Conservation (phyloP, 2,888 invertebrate genomes). For the Steinernema scapterisci region DNA sequence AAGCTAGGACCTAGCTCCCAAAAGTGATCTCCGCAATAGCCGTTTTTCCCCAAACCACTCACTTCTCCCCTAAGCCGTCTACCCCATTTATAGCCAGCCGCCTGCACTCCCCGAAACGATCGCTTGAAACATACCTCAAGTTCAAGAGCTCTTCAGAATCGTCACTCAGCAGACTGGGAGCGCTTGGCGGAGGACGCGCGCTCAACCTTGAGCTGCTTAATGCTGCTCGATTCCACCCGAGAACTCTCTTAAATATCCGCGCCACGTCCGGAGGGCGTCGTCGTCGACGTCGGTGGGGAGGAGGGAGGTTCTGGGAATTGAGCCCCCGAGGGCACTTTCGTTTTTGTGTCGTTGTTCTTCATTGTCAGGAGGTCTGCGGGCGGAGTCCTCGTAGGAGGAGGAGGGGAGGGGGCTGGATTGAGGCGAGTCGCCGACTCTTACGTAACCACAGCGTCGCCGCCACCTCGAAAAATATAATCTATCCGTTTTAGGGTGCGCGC, state of each 20-base stretch:
- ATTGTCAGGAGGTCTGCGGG: too few species aligned
- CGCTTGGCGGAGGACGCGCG: not conserved
- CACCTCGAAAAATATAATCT: constrained; percentile 15
- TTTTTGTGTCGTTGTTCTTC: not conserved
- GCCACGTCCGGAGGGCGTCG: constrained; percentile 9
- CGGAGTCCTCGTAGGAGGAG: not conserved
- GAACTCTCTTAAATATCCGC: constrained; percentile 19
- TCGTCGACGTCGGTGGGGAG: too few species aligned
- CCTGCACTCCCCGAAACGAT: not conserved
- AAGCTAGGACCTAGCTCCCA: too few species aligned
- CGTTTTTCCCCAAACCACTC: not conserved
- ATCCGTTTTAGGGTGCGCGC: constrained; percentile 26
- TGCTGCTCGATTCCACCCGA: not conserved
- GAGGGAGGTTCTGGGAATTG: not conserved
- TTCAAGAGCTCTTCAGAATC: constrained; percentile 20
- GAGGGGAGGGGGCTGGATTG: not conserved
- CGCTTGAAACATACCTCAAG: constrained; percentile 7
- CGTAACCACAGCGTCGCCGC: not conserved
- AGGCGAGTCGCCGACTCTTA: constrained; percentile 13
- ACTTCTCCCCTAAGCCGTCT: not conserved
- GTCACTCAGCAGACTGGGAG: not conserved
- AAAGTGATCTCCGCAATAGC: too few species aligned
- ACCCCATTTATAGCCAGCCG: not conserved
- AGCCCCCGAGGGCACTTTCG: constrained; percentile 25
- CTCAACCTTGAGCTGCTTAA: constrained; percentile 17